Base-by-base conservation (phyloP, 2,797 vertebrate species). In the Sciaenops ocellatus region DNA sequence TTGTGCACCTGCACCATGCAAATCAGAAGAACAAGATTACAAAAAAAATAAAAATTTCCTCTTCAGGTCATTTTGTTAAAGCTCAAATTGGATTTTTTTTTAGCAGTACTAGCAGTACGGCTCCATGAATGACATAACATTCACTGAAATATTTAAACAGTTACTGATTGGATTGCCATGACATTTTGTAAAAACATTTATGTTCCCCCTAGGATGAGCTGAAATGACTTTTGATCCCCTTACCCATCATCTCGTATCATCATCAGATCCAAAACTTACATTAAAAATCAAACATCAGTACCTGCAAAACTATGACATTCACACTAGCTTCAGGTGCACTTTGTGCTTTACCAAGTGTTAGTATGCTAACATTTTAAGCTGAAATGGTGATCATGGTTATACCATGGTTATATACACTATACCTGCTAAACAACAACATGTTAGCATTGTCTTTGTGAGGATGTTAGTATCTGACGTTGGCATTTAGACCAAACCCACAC, bases 31-130 rank as follows among this genome's bases (percentile, higher is more conserved):
- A 17, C 11, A 17, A 28, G 17, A 73, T 26, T 13, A 63, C 2
- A 62, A 63, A 18, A 28, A 47, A 46, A 18, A 12, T 20, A 11
- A 16, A 3, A 4, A 28, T 22, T 10, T 42, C 11, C 41, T 3
- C 51, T 28, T 20, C 52, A 61, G n/a, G 47, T 55, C 22, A 55
- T 60, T 61, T 18, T 57, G n/a, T 68, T 51, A 26, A 66, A 48
- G 4, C 42, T 47, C 1, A 20, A 8, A 50, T 42, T 73, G 44
- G 54, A 47, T 70, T 28, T 11, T 56, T 72, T 44, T 65, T 54
- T 51, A 38, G 51, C 38, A 2, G 8, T 2, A 5, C 17, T 28
- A 50, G 56, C 30, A 4, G 10, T 55, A 24, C 24, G 5, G 38
- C 47, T 73, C 10, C 47, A 0, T 59, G 68, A 15, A 46, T 22